Conservation (phyloP, 2,888 invertebrate genomes). For the Lydus trimaculatus region DNA sequence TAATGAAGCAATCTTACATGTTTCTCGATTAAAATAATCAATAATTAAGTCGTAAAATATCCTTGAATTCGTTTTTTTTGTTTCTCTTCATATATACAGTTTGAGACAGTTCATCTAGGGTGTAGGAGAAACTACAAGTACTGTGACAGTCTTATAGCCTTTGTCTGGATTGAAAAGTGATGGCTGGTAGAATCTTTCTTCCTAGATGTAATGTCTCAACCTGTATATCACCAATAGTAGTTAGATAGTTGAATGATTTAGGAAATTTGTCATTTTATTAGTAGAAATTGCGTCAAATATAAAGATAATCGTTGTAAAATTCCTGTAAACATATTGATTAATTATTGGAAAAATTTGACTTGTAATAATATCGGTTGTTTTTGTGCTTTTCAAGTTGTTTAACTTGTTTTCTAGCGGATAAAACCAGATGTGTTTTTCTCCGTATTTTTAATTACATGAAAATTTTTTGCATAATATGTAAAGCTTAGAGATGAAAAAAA, state of each 20-base stretch:
- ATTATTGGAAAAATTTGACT: background rate
- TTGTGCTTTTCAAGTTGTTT: background rate
- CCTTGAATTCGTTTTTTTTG: background rate
- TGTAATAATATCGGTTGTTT: background rate
- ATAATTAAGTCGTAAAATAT: background rate
- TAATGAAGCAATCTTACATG: too few relatives aligned
- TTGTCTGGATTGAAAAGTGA: too few relatives aligned
- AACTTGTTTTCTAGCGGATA: background rate
- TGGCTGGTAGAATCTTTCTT: too few relatives aligned
- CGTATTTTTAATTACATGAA: constrained; percentile 5
- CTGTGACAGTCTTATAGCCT: too few relatives aligned
- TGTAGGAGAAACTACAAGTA: too few relatives aligned
- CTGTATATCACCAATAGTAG: too few relatives aligned
- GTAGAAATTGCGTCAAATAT: background rate
- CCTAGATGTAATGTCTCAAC: too few relatives aligned
- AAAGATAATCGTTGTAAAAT: background rate
- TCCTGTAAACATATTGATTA: background rate
- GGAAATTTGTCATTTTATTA: background rate
- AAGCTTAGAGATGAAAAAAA: background rate
- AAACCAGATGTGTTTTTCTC: background rate
- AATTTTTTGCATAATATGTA: background rate
- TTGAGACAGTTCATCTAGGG: too few relatives aligned
- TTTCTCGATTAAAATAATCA: background rate
- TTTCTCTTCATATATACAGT: too few relatives aligned
- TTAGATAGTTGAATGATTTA: too few relatives aligned